Percentiles rank a stretch among this genome's conserved stretches.
Conservation (phyloP, 2,113 vertebrate species). For the Chionis minor region DNA sequence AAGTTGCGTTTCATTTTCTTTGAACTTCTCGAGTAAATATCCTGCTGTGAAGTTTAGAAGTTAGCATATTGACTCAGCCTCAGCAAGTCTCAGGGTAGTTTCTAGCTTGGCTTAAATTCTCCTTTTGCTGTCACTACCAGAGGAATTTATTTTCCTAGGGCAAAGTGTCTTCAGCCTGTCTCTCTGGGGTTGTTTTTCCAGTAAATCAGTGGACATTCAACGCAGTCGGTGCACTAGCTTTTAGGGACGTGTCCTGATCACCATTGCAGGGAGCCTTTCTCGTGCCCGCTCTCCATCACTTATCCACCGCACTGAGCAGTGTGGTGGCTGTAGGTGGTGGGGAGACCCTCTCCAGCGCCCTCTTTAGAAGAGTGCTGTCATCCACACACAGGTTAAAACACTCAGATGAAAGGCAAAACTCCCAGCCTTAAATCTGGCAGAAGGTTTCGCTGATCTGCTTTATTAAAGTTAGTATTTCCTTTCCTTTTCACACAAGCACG, state of each 20-base stretch:
- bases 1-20: neutral
- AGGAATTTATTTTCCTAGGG: neutral
- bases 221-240: neutral
- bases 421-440: neutral
- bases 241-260: rapidly evolving
- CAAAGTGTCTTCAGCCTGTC: neutral
- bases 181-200: neutral
- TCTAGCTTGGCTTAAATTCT: neutral
- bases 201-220: neutral
- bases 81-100: neutral
- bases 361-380: neutral
- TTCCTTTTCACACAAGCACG: neutral
- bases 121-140: neutral
- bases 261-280: neutral
- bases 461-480: neutral
- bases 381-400: neutral
- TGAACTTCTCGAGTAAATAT: neutral
- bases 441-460: neutral
- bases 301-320: neutral
- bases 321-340: neutral
- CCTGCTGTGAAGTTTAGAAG: neutral
- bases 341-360: too few species aligned
- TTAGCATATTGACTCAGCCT: neutral
- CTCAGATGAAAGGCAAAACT: neutral
- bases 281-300: neutral